Evolutionary conservation across 1,140 invertebrate species (phyloP), one percentile per base, ranked within the genome.

Genomic region (Platyscapa corneri): DNA sequence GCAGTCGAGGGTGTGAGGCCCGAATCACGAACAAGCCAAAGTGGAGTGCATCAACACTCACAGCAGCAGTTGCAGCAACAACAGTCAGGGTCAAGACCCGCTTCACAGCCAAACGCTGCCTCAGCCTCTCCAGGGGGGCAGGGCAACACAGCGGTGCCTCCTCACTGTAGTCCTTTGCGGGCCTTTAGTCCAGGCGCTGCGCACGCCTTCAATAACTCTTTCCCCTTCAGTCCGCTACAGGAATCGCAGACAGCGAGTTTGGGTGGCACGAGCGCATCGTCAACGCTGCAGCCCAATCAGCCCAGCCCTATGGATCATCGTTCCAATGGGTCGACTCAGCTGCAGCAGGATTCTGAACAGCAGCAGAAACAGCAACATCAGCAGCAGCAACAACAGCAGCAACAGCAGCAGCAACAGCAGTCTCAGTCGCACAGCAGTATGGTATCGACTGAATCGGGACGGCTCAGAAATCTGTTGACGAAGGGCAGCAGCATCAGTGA

Each of bases 391-490:
- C 82, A 75, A 82, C 20, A 37, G 67, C 87, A 70, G 46, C 84
- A 77, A 32, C 80, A 85, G 56, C 76, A 70, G 70, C 74, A 56
- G 72, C 78, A 75, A 30, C 81, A 79, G 20, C 39, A 84, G 20
- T 90, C 87, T 20, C 91, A 91, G n/a, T 91, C 89, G 30, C 90
- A 91, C 64, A 92, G 76, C 65, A 64, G 60, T 27, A 75, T 88
- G n/a, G 90, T 91, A 53, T 90, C 90, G 42, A 91, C 94, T 56
- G 95, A 95, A 75, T 96, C 96, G 0, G 96, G 95, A 77, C 92
- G 96, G 78, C 92, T 97, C 67, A 94, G 96, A 76, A 95, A 95
- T 88, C 93, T 96, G 80, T 93, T 96, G 75, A 96, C 95, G 88
- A 95, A 95, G 87, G 95, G 95, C 42, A 90, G 93, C 23, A 94